These are phyloP conservation scores for Boleophthalmus pectinirostris DNA, from an alignment of 2,113 vertebrate species.

Conservation along the genomic window DNA sequence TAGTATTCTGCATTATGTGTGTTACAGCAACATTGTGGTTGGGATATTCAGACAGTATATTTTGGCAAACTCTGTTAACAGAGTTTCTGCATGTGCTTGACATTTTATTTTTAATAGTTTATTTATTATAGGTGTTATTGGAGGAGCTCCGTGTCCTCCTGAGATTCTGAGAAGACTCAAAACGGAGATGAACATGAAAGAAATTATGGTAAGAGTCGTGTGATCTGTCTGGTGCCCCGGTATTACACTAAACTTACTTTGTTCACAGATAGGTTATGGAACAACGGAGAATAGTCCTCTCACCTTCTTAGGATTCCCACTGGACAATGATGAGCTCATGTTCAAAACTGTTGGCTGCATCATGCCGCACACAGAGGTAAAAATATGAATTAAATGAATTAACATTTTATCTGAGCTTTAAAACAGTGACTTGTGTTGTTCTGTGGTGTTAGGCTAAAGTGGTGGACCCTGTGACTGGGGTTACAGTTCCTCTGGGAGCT, in stretches of 20 bases:
- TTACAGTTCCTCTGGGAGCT: slow-evolving; percentile 74
- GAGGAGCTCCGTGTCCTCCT: slow-evolving; percentile 82
- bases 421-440: not conserved
- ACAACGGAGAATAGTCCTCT: slow-evolving; percentile 94
- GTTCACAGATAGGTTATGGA: slow-evolving; percentile 82
- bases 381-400: too few species aligned
- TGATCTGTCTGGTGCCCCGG: not conserved
- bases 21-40: too few species aligned
- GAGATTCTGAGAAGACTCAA: slow-evolving; percentile 79
- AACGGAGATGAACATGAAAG: slow-evolving; percentile 78
- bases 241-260: not conserved
- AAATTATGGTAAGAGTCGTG: slow-evolving; percentile 78
- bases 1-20: too few species aligned
- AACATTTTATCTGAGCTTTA: not conserved
- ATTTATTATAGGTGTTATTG: slow-evolving; percentile 77
- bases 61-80: too few species aligned
- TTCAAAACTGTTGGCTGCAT: slow-evolving; percentile 82
- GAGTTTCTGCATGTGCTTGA: too few species aligned
- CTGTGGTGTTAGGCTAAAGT: slow-evolving; percentile 84
- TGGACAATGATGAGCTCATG: slow-evolving; percentile 78
- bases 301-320: slow-evolving; percentile 84
- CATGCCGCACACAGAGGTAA: slow-evolving; percentile 88
- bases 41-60: not conserved
- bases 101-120: too few species aligned
- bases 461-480: slow-evolving; percentile 74